Evolutionary conservation across 2,113 vertebrate genomes (phyloP), one percentile per base, ranked within the genome.

Genomic region (Aramus guarauna): DNA sequence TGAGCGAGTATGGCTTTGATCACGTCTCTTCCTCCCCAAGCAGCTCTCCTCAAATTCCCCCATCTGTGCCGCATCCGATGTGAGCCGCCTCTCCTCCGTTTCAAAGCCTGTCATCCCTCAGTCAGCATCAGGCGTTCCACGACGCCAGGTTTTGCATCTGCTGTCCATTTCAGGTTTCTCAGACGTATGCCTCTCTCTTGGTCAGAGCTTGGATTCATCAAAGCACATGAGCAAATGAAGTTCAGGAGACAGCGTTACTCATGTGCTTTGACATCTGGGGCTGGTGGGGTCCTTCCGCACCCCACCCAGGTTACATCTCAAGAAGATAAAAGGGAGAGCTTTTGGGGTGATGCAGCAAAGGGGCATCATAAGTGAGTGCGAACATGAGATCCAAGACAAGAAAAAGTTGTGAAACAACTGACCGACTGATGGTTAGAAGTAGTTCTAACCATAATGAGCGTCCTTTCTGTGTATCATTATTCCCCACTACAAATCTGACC

Each of bases 141-240:
- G 2, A 12, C 45, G 43, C 66, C 53, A 76, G 71, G 47, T 79
- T 95, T 79, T 43, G 26, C 88, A 92, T 85, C 92, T 93, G 77
- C 73, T 93, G 90, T 41, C 74, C 58, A 63, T 90, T 85, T 62
- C 71, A 76, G 62, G n/a, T 50, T 75, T 75, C 53, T 87, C 60
- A 81, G 64, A 27, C 2, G 1, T 36, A 9, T 18, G 12, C 6
- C 10, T 76, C 10, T 41, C 26, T 50, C 69, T 36, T 45, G 39
- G 64, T 17, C 41, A 64, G 56, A 36, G n/a, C 29, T 19, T 53
- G 29, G 59, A 83, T 71, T 89, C 76, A 36, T 53, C 47, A 47
- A 73, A 50, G 48, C 32, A 45, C 27, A 22, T 6, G 18, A 69
- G 17, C 15, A 62, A 47, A 58, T 53, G 6, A 83, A 72, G 86